Conservation (phyloP, 2,888 invertebrate species). For the Caenorhabditis doughertyi region DNA sequence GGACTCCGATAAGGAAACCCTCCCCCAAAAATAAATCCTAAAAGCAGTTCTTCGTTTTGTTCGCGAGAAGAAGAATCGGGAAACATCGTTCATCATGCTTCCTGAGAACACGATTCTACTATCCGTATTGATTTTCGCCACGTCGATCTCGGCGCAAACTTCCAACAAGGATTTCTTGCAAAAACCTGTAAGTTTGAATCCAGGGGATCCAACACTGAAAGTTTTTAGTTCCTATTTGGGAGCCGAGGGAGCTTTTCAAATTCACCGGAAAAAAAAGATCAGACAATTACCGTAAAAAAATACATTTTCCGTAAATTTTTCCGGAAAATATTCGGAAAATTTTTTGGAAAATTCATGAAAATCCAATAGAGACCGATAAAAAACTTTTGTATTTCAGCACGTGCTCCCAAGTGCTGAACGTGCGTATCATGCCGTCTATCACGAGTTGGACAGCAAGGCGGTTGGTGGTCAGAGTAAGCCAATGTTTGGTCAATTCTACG, state of each 20-base stretch:
- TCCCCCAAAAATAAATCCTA: not conserved
- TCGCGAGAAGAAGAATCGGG: not conserved
- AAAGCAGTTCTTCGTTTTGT: not conserved
- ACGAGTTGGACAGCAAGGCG: constrained; percentile 24
- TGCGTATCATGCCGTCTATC: constrained; percentile 40
- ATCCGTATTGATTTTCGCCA: constrained; percentile 25
- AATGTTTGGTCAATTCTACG: constrained; percentile 42
- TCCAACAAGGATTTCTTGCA: constrained; percentile 19
- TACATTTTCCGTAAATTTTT: no score
- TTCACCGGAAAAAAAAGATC: no score
- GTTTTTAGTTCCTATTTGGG: no score
- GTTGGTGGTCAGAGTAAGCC: not conserved
- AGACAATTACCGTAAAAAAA: no score
- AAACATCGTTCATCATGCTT: constrained; percentile 17
- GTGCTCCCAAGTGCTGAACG: constrained; percentile 40
- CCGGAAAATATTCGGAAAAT: no score
- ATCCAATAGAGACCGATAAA: no score
- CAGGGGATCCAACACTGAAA: not conserved
- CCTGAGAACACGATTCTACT: constrained; percentile 21
- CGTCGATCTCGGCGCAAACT: not conserved
- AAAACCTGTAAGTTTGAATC: constrained; percentile 20
- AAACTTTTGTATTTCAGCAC: constrained; percentile 48
- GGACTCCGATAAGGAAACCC: no score
- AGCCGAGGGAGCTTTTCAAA: not conserved
- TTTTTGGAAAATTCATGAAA: no score